Evolutionary conservation across 2,888 invertebrate species (phyloP), one percentile per base, ranked within the genome.

Genomic region (Molorchus minor): DNA sequence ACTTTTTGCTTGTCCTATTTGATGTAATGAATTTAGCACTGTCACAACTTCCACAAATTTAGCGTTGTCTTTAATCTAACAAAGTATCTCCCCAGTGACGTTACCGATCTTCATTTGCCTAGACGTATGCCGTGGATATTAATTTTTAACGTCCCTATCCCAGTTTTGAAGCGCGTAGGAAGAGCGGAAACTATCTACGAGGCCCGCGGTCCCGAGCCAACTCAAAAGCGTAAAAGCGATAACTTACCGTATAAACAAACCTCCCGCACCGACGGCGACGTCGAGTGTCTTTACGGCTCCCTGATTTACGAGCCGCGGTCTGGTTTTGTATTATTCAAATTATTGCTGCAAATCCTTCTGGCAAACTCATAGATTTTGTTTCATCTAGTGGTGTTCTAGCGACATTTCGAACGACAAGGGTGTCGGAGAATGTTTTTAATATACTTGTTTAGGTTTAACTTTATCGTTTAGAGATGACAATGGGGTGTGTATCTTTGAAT

Each of bases 131-230:
- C 21, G 16, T 15, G 38, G 16, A 49, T 49, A 38, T 49, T 49
- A 49, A 49, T 49, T 38, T 49, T 49, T 49, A 38, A 49, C 38
- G 49, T 13, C 4, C 13, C 13, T 8, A 12, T 16, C n/a, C 21
- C 15, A 38, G 25, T 15, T 49, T 49, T 49, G 25, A 38, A 38
- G 19, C 49, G 19, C 49, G 49, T 25, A 36, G 19, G 49, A 49
- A 38, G 16, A 33, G 25, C 21, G 49, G 4, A 49, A 49, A 49
- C 29, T 49, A 49, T 38, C 25, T 21, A 16, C 16, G 10, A 38
- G 35, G 49, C 38, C 16, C 25, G 21, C 43, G 19, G 16, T 20
- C 19, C 3, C 20, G 3, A n/a, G 40, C 16, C 17, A 19, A 19
- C 40, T 40, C 40, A 40, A 15, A 25, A 8, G 25, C 3, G 25